phyloP scores from a whole-genome alignment of 2,797 vertebrate species.

The Tapirus indicus region DNA sequence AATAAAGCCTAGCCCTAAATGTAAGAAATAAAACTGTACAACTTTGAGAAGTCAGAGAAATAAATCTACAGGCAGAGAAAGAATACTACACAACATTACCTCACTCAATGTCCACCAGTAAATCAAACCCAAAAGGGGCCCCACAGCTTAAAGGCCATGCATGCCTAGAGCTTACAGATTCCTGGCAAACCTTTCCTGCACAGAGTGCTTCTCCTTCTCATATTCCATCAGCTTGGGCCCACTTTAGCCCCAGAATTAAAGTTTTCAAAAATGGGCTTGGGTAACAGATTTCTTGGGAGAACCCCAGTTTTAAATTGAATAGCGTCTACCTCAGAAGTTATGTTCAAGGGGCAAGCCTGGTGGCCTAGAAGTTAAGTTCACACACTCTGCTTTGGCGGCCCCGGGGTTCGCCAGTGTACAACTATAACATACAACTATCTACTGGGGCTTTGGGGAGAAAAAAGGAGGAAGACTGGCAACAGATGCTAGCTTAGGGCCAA shows the following conservation, averaged over 20 bases:
- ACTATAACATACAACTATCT: no score
- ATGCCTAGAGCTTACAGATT: background rate
- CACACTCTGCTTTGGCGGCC: no score
- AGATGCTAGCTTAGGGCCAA: no score
- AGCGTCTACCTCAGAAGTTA: background rate
- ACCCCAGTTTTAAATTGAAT: background rate
- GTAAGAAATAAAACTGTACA: background rate
- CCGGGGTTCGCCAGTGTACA: no score
- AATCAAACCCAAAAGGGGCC: background rate
- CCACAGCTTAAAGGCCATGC: background rate
- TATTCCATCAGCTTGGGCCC: background rate
- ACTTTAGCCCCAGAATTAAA: background rate
- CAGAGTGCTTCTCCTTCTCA: background rate
- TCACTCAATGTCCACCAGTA: background rate
- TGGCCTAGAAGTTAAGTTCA: no score
- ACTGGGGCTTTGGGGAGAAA: no score
- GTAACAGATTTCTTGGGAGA: background rate
- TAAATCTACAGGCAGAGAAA: background rate
- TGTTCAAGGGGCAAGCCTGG: no score
- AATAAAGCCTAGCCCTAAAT: background rate
- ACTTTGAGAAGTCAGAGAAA: background rate
- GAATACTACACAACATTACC: background rate
- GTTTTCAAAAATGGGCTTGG: no score
- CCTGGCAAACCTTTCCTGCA: background rate
- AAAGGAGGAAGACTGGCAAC: no score